Conservation (phyloP, 2,113 vertebrate genomes). For the Nerophis ophidion region DNA sequence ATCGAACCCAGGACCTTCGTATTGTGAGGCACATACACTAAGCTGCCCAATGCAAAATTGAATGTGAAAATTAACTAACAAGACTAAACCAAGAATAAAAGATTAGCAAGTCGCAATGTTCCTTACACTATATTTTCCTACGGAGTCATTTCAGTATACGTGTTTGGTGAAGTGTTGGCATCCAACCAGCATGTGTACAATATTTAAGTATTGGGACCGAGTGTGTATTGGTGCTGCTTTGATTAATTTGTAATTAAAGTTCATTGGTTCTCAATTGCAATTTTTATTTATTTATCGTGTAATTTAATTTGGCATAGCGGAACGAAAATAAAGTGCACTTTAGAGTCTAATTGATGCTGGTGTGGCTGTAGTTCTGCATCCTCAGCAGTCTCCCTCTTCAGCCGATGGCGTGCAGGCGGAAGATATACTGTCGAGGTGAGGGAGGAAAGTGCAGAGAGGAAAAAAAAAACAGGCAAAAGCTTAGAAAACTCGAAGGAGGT, state of each 20-base stretch:
- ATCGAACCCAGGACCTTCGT: too few relatives aligned
- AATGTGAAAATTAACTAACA: too few relatives aligned
- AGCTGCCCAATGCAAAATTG: too few relatives aligned
- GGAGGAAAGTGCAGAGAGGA: slow-evolving; percentile 8
- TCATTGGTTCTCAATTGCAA: slow-evolving; percentile 60
- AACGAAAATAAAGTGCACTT: slow-evolving; percentile 68
- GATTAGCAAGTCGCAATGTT: neutral
- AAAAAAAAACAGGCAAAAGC: slow-evolving; percentile 9
- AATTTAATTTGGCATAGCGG: slow-evolving; percentile 68
- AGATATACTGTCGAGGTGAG: slow-evolving; percentile 13
- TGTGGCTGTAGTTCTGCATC: slow-evolving; percentile 52
- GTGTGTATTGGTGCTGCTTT: slow-evolving; percentile 39
- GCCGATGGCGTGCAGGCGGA: slow-evolving; percentile 33
- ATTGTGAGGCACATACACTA: too few relatives aligned
- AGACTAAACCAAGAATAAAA: too few relatives aligned
- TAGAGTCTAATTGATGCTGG: slow-evolving; percentile 65
- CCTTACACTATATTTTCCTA: neutral
- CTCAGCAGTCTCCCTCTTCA: slow-evolving; percentile 61
- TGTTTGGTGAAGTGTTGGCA: slow-evolving; percentile 10
- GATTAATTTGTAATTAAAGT: slow-evolving; percentile 58
- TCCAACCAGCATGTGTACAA: slow-evolving; percentile 13
- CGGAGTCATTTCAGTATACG: neutral
- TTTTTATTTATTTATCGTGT: slow-evolving; percentile 60
- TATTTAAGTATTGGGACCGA: slow-evolving; percentile 11
- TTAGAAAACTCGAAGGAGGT: neutral